A percentile compares a stretch with the other conserved stretches of the same genome.
phyloP scores from a whole-genome alignment of 2,888 invertebrate genomes.

The Calliopum simillimum region DNA sequence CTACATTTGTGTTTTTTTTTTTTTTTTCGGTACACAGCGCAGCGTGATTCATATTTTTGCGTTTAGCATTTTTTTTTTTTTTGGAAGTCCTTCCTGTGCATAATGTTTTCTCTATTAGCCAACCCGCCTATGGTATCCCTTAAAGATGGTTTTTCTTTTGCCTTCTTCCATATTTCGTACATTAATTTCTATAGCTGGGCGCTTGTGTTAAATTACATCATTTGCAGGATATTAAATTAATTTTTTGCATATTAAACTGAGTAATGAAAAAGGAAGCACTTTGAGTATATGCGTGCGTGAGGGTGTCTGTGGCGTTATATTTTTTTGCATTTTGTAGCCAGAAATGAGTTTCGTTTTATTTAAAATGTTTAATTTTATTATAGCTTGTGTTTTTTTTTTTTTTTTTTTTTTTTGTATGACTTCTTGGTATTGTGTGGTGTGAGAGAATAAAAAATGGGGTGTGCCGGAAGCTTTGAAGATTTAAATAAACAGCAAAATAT shows the following conservation, averaged over 20 bases:
- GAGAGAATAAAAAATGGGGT: too few relatives aligned
- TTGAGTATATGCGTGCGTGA: not conserved
- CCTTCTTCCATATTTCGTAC: not conserved
- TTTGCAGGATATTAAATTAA: constrained; percentile 44
- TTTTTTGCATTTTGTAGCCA: not conserved
- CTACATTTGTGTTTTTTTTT: not conserved
- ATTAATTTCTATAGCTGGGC: constrained; percentile 37
- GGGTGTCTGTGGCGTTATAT: not conserved
- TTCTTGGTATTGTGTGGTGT: not conserved
- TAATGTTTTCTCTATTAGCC: too few relatives aligned
- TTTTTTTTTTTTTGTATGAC: too few relatives aligned
- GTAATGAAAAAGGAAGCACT: constrained; percentile 46
- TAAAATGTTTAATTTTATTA: constrained; percentile 4
- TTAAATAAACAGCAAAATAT: too few relatives aligned
- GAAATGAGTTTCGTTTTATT: not conserved
- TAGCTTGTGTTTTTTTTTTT: not conserved
- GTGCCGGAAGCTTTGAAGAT: too few relatives aligned
- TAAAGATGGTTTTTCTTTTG: not conserved
- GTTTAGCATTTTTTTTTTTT: not conserved
- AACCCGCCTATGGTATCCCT: not conserved
- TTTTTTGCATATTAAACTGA: constrained; percentile 49
- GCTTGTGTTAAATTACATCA: constrained; percentile 37
- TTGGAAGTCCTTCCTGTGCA: not conserved
- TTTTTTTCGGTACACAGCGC: constrained; percentile 6
- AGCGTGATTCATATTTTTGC: constrained; percentile 14